These are phyloP conservation scores for Bucorvus abyssinicus DNA, from an alignment of 2,797 vertebrate genomes.

Conservation along the genomic window DNA sequence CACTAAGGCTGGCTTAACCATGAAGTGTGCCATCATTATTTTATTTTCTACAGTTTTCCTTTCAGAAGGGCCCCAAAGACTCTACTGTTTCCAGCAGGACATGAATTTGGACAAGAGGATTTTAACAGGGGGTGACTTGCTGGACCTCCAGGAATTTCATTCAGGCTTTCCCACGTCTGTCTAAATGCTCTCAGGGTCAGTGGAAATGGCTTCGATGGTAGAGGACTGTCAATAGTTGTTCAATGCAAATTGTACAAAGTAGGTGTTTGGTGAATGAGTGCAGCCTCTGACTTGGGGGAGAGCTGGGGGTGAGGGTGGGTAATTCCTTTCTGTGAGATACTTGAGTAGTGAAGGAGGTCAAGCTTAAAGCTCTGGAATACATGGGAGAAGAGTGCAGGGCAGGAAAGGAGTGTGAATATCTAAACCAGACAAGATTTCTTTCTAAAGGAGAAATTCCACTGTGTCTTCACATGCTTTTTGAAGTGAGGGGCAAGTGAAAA, in stretches of 20 bases:
- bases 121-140: neutral
- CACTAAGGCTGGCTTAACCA: neutral
- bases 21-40: neutral
- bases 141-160: neutral
- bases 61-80: neutral
- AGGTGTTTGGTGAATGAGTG: neutral
- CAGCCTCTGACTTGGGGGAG: neutral
- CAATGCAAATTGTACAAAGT: neutral
- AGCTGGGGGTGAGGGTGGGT: too few relatives aligned
- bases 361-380: neutral
- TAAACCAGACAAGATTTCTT: neutral
- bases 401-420: neutral
- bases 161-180: neutral
- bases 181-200: neutral
- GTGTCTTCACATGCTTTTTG: neutral
- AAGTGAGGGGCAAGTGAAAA: neutral
- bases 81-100: neutral
- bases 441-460: neutral
- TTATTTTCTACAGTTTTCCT: neutral
- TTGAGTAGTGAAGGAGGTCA: neutral
- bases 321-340: neutral
- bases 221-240: neutral
- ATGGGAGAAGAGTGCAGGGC: neutral
- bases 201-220: neutral
- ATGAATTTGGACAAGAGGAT: neutral